Percentiles rank a stretch among this genome's conserved stretches.
phyloP scores from a whole-genome alignment of 2,797 vertebrate species.

The Rhinella marina region DNA sequence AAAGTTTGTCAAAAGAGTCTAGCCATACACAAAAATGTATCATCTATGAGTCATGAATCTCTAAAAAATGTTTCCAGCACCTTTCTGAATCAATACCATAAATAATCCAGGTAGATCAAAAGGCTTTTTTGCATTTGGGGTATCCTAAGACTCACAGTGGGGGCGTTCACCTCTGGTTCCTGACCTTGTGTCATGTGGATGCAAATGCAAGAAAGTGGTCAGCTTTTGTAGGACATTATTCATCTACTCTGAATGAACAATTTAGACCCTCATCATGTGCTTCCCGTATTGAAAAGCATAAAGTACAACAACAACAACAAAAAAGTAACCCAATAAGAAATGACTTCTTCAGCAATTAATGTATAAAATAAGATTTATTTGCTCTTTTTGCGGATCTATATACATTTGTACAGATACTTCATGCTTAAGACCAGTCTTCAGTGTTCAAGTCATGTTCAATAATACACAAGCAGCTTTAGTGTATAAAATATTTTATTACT shows the following conservation, averaged over 20 bases:
- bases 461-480: conserved; percentile 66
- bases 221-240: background rate
- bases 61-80: too few species aligned
- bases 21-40: too few species aligned
- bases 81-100: too few species aligned
- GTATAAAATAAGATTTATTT: conserved; percentile 50
- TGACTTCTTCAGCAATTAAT: background rate
- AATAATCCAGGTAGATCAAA: too few species aligned
- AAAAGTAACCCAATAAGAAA: conserved; percentile 3
- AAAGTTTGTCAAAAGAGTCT: too few species aligned
- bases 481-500: conserved; percentile 92
- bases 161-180: background rate
- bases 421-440: conserved; percentile 30
- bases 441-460: conserved; percentile 55
- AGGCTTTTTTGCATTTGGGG: too few species aligned
- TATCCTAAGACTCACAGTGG: too few species aligned
- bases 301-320: background rate
- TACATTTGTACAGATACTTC: conserved; percentile 42
- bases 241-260: too few species aligned
- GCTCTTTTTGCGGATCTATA: conserved; percentile 38
- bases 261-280: background rate
- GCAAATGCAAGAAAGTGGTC: background rate
- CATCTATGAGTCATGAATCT: too few species aligned
- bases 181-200: background rate
- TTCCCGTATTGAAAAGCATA: background rate